phyloP scores from a whole-genome alignment of 2,888 invertebrate species.

The Conomelus anceps region DNA sequence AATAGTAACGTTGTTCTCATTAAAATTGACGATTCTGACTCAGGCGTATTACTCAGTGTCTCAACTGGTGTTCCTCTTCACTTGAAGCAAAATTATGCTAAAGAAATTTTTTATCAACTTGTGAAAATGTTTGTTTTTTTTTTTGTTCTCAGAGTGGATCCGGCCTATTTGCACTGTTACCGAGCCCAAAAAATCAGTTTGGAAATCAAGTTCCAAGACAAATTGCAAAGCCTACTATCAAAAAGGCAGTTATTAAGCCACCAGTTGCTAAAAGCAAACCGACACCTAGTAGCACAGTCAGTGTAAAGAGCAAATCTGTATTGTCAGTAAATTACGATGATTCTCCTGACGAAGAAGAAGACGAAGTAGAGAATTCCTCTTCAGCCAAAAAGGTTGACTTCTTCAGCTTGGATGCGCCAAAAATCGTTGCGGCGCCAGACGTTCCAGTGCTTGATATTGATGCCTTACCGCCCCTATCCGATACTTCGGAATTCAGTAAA shows the following conservation, averaged over 20 bases:
- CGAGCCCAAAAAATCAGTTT: conserved; percentile 54
- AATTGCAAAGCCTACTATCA: neutral
- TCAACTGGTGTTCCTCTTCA: too few relatives aligned
- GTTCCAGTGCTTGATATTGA: neutral
- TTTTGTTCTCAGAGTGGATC: conserved; percentile 51
- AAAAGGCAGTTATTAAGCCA: conserved; percentile 41
- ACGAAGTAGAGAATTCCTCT: conserved; percentile 39
- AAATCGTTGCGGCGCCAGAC: neutral
- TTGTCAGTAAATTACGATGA: conserved; percentile 42
- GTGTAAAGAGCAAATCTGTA: conserved; percentile 36
- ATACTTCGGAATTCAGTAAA: neutral
- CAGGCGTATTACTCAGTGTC: neutral
- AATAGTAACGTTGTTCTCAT: neutral
- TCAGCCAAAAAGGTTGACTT: conserved; percentile 41
- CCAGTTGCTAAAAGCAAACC: conserved; percentile 37
- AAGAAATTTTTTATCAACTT: too few relatives aligned
- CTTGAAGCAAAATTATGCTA: conserved; percentile 6
- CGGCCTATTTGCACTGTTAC: conserved; percentile 61
- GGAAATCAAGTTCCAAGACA: conserved; percentile 16
- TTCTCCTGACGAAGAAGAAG: conserved; percentile 41
- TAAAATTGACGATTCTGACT: neutral
- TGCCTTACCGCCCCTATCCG: neutral
- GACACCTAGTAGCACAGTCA: conserved; percentile 26
- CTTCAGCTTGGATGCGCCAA: conserved; percentile 38
- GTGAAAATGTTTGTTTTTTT: too few relatives aligned